Evolutionary conservation across 2,113 vertebrate genomes (phyloP).

Genomic region (Bucco capensis): DNA sequence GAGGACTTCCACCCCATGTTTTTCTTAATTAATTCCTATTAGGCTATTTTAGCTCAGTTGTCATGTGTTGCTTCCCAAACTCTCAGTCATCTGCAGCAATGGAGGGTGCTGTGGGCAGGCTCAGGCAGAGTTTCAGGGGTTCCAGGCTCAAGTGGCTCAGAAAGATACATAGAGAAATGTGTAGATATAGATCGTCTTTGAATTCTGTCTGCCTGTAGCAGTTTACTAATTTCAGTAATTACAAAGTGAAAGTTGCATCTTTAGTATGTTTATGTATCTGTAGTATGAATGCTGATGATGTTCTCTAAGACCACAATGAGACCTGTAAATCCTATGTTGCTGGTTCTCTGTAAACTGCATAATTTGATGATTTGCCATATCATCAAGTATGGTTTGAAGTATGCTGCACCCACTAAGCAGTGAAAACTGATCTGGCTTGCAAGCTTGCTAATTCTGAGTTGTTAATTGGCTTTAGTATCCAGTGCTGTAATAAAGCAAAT

Average conservation of each 20-base stretch:
- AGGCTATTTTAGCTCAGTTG: neutral
- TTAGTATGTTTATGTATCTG: neutral
- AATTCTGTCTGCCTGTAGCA: neutral
- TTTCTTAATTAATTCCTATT: slow-evolving; percentile 22
- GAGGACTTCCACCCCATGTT: neutral
- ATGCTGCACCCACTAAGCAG: neutral
- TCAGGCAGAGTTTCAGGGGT: neutral
- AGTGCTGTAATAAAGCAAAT: slow-evolving; percentile 19
- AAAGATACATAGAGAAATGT: neutral
- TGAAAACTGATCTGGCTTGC: slow-evolving; percentile 32
- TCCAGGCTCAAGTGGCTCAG: neutral
- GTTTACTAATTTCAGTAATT: neutral
- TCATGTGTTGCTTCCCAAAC: neutral
- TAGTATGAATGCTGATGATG: neutral
- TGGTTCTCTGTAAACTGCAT: neutral
- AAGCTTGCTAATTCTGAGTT: slow-evolving; percentile 8
- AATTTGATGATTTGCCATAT: slow-evolving; percentile 54
- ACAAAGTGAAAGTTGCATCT: neutral
- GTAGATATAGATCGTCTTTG: neutral
- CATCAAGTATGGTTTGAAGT: too few species aligned
- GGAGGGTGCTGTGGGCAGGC: neutral
- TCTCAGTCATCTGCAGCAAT: neutral
- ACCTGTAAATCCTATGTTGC: slow-evolving; percentile 12
- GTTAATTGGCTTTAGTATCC: slow-evolving; percentile 40
- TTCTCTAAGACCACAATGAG: neutral